Evolutionary conservation across 2,797 vertebrate species (phyloP).

Genomic region (Chaenodraco wilsoni): DNA sequence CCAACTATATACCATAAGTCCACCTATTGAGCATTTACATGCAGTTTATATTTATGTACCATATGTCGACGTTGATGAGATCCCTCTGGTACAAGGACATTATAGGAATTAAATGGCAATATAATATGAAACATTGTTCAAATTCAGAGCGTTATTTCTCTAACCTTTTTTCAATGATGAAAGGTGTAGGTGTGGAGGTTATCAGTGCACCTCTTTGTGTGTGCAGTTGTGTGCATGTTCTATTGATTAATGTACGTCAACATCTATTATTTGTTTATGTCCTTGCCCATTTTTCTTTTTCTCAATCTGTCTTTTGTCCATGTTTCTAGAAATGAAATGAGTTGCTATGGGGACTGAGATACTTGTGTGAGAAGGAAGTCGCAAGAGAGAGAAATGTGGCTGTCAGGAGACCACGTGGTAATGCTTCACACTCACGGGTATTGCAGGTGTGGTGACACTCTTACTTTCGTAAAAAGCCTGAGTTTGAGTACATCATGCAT

Average conservation of each 20-base stretch:
- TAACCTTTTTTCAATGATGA: neutral
- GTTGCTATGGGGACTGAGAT: slow-evolving; percentile 84
- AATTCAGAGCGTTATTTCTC: neutral
- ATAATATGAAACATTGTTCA: neutral
- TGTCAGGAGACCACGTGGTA: slow-evolving; percentile 61
- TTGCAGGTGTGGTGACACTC: neutral
- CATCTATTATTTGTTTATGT: slow-evolving; percentile 59
- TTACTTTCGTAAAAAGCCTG: neutral
- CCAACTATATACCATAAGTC: neutral
- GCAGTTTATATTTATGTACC: neutral
- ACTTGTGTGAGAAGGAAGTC: slow-evolving; percentile 68
- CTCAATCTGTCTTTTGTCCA: slow-evolving; percentile 71
- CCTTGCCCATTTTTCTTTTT: slow-evolving; percentile 60
- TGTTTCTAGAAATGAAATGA: slow-evolving; percentile 67
- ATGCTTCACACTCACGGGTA: neutral
- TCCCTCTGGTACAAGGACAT: slow-evolving; percentile 9
- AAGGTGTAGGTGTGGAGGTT: neutral
- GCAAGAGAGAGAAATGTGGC: slow-evolving; percentile 69
- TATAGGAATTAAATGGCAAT: neutral
- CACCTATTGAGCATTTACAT: neutral
- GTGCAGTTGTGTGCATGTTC: slow-evolving; percentile 15
- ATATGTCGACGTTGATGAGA: neutral
- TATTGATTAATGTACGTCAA: slow-evolving; percentile 28
- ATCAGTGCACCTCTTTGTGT: slow-evolving; percentile 2
- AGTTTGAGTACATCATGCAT: slow-evolving; percentile 3